Base-by-base conservation (phyloP, 2,797 vertebrate species). In the Tangara arthus region DNA sequence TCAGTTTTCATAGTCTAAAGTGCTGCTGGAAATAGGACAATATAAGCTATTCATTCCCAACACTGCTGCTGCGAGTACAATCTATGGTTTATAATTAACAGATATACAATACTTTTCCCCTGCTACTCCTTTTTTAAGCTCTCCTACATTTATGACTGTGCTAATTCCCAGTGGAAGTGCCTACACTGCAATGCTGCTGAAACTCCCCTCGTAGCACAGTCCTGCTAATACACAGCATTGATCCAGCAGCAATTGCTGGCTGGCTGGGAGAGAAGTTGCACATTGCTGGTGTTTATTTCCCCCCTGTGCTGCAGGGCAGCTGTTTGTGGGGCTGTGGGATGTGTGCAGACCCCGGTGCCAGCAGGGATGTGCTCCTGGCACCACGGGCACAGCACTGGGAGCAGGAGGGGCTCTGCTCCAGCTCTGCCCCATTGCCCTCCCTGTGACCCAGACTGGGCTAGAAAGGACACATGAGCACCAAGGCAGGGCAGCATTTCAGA, bases 141-240 rank as follows among this genome's bases (percentile, higher is more conserved):
- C 61, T 90, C 86, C 89, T 96, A 91, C 80, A 87, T 91, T 95
- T 96, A 96, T 73, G 91, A 95, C 95, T 93, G 93, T 65, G 87
- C 84, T 70, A 87, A 93, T 77, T 88, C 87, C 91, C 93, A 60
- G 55, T 34, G 76, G 94, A 92, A 89, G 30, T 2, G 59, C 60
- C 71, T 85, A 26, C 80, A 90, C 87, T 30, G 83, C 88, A 82
- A 53, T 30, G 92, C 84, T 79, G 89, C 93, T 85, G 50, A 27
- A 85, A 59, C 63, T 82, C 55, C 49, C 64, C 76, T 75, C 2
- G 6, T 7, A 92, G 77, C 90, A 77, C 46, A 90, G 82, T 50
- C 35, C 42, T 78, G 83, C 76, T 80, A 53, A 83, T 23, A 32
- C 52, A 11, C 28, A 5, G 79, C 82, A 89, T 72, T 77, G 91